Base-by-base conservation (phyloP, 2,797 vertebrate genomes). In the Bovichtus variegatus region DNA sequence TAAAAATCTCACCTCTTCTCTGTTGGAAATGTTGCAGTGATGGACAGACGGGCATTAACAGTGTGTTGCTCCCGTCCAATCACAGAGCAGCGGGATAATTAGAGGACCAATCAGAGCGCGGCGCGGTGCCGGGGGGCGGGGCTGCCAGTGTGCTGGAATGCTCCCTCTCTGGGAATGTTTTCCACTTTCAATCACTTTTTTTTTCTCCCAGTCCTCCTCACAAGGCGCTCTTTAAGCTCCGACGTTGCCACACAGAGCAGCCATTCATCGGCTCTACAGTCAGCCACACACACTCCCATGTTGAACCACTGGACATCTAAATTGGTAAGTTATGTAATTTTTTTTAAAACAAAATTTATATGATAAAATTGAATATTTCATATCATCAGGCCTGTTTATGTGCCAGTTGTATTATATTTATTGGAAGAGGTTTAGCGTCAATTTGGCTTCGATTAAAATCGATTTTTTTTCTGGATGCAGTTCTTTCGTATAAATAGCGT, bases 181-280 rank as follows among this genome's bases (percentile, higher is more conserved):
- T 94, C 93, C 92, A 94, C 89, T 93, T 93, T 93, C 91, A 94
- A 94, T 93, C 87, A 89, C 87, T 90, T 92, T 91, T 94, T 94
- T 94, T 92, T 87, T 54, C 89, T 88, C 81, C 81, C 89, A 86
- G 92, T 93, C 87, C 91, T 83, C 85, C 93, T 94, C 93, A 96
- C 95, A 96, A 96, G 94, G 94, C 93, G 91, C 93, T 94, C 95
- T 96, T 96, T 96, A 96, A 96, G 95, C 91, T 91, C 84, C 90
- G 90, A 89, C 91, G 93, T 92, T 88, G 90, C 92, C 92, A 95
- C 94, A 96, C 95, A 96, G 95, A 95, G 95, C 93, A 87, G 89
- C 94, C 94, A 96, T 96, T 96, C 95, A 96, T 95, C 90, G 92
- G 87, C 90, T 86, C 88, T 81, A 89, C 93, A 92, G 87, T 88